Percentiles rank a stretch among this genome's conserved stretches.
phyloP scores from a whole-genome alignment of 2,888 invertebrate species.

The Rotaria macrura region DNA sequence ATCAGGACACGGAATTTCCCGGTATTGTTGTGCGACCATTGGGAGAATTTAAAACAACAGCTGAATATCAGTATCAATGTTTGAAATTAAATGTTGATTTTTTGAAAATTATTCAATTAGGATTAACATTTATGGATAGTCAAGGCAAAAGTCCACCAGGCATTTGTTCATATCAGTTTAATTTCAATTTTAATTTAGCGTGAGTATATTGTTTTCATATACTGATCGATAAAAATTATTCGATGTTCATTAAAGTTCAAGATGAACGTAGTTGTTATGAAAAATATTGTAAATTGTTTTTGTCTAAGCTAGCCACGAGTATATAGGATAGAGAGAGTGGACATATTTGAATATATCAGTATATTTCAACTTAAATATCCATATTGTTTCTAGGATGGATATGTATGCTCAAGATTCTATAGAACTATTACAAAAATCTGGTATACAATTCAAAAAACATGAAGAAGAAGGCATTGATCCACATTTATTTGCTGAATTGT shows the following conservation, averaged over 20 bases:
- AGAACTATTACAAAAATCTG: slow-evolving; percentile 32
- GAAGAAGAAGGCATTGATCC: slow-evolving; percentile 34
- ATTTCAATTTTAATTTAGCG: slow-evolving; percentile 95
- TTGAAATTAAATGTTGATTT: slow-evolving; percentile 93
- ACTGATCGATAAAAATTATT: too few relatives aligned
- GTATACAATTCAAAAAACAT: slow-evolving; percentile 32
- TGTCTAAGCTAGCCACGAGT: too few relatives aligned
- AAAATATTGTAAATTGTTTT: too few relatives aligned
- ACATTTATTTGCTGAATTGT: slow-evolving; percentile 31
- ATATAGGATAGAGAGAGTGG: too few relatives aligned
- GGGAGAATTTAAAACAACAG: slow-evolving; percentile 57
- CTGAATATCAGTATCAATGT: slow-evolving; percentile 66
- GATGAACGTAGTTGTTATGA: too few relatives aligned
- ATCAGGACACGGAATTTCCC: slow-evolving; percentile 90
- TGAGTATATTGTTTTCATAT: slow-evolving; percentile 54
- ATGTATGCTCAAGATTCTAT: slow-evolving; percentile 34
- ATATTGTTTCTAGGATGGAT: slow-evolving; percentile 30
- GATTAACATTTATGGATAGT: slow-evolving; percentile 88
- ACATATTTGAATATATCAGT: too few relatives aligned
- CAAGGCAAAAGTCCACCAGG: slow-evolving; percentile 81
- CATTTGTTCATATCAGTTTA: slow-evolving; percentile 86
- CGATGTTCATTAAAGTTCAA: too few relatives aligned
- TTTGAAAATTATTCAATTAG: slow-evolving; percentile 81
- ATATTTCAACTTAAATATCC: too few relatives aligned
- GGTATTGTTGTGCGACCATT: slow-evolving; percentile 92